phyloP scores from a whole-genome alignment of 2,113 vertebrate genomes.

The Brienomyrus longianalis region DNA sequence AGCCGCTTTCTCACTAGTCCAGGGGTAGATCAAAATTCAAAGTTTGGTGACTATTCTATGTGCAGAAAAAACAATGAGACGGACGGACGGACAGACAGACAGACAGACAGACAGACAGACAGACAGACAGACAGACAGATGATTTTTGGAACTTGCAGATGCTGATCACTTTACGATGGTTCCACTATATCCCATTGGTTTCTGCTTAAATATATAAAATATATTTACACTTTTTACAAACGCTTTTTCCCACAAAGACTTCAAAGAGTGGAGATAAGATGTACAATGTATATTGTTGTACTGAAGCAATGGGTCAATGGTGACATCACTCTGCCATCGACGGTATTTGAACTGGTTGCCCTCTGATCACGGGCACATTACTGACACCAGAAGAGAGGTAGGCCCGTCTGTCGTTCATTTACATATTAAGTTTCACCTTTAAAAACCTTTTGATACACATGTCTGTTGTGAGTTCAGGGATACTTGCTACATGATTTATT shows the following conservation, averaged over 20 bases:
- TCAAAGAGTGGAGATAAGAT: not conserved
- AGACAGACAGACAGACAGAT: too few species aligned
- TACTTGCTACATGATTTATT: not conserved
- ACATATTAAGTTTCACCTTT: not conserved
- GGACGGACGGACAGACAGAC: too few species aligned
- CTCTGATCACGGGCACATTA: not conserved
- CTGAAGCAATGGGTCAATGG: not conserved
- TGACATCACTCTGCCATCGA: not conserved
- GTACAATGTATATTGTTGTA: too few species aligned
- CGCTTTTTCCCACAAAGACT: not conserved
- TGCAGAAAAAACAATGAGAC: too few species aligned
- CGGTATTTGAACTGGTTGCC: not conserved
- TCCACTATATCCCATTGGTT: too few species aligned
- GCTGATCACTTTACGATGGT: too few species aligned
- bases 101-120: too few species aligned
- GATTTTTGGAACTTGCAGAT: too few species aligned
- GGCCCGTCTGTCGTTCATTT: not conserved
- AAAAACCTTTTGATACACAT: not conserved
- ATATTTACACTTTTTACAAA: not conserved
- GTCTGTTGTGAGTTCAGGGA: not conserved
- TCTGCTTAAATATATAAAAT: too few species aligned
- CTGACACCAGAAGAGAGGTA: not conserved
- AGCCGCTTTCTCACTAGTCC: too few species aligned
- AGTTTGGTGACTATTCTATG: too few species aligned
- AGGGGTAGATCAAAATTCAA: too few species aligned